These are phyloP conservation scores for Tenthredo scrophulariae DNA, from an alignment of 2,888 invertebrate genomes.

Conservation along the genomic window DNA sequence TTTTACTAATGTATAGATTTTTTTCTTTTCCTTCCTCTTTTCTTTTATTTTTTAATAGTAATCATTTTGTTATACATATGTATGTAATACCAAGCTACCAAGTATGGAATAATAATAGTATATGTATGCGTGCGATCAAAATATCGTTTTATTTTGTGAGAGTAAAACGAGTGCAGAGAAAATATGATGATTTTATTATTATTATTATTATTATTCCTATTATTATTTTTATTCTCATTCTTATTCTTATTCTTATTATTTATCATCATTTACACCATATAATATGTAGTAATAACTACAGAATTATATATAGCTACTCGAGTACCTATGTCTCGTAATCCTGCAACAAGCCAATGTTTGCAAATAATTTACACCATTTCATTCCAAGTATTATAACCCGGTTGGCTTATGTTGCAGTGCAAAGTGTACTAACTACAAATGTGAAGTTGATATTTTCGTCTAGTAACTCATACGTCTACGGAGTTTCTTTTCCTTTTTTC, in stretches of 20 bases:
- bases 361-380: slow-evolving; percentile 11
- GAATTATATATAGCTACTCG: background rate
- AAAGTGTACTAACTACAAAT: background rate
- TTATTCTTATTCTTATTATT: background rate
- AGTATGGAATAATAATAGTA: background rate
- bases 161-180: slow-evolving; percentile 7
- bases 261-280: background rate
- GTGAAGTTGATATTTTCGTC: background rate
- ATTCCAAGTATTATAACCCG: background rate
- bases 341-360: background rate
- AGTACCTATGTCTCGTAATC: background rate
- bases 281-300: background rate
- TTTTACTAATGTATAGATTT: background rate
- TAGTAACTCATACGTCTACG: background rate
- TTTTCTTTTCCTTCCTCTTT: background rate
- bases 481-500: background rate
- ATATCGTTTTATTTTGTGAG: background rate
- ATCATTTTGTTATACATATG: background rate
- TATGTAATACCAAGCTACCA: background rate
- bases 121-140: background rate
- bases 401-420: background rate
- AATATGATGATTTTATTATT: background rate
- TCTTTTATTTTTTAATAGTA: background rate
- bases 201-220: background rate
- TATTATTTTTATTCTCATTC: background rate